phyloP scores from a whole-genome alignment of 64 coral and sea anemone species.

The Dendronephthya gigantea region DNA sequence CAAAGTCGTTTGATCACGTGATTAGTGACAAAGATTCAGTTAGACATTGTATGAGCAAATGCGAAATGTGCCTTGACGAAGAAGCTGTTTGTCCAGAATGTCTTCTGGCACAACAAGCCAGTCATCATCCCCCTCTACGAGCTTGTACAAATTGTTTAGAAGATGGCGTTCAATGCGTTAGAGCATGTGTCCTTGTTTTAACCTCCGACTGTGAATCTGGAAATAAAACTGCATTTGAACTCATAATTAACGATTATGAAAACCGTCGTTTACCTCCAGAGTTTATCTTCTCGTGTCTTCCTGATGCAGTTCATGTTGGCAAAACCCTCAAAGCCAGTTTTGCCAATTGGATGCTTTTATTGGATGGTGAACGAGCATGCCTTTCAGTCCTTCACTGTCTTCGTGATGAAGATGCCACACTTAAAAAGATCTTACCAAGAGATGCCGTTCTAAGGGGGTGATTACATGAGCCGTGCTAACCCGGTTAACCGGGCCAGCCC shows the following conservation, averaged over 20 bases:
- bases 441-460: not conserved
- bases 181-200: slow-evolving; percentile 19
- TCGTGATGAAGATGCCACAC: not conserved
- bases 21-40: slow-evolving; percentile 12
- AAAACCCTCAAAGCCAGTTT: slow-evolving; percentile 46
- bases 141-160: slow-evolving; percentile 17
- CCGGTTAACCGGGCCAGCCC: no score
- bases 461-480: no score
- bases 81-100: slow-evolving; percentile 20
- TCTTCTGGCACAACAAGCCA: not conserved
- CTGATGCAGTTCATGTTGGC: slow-evolving; percentile 50
- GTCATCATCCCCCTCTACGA: not conserved
- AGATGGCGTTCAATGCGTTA: slow-evolving; percentile 5
- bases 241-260: not conserved
- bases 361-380: slow-evolving; percentile 10
- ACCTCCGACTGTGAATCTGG: slow-evolving; percentile 31
- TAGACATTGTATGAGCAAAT: not conserved
- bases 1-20: not conserved
- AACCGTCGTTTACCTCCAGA: not conserved
- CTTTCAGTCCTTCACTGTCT: slow-evolving; percentile 24
- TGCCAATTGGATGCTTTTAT: slow-evolving; percentile 40
- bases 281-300: slow-evolving; percentile 14
- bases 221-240: slow-evolving; percentile 33
- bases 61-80: slow-evolving; percentile 17
- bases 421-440: slow-evolving; percentile 11